Percentiles rank a stretch among this genome's conserved stretches.
Evolutionary conservation across 2,113 vertebrate genomes (phyloP).

Genomic region (Irena cyanogastra): DNA sequence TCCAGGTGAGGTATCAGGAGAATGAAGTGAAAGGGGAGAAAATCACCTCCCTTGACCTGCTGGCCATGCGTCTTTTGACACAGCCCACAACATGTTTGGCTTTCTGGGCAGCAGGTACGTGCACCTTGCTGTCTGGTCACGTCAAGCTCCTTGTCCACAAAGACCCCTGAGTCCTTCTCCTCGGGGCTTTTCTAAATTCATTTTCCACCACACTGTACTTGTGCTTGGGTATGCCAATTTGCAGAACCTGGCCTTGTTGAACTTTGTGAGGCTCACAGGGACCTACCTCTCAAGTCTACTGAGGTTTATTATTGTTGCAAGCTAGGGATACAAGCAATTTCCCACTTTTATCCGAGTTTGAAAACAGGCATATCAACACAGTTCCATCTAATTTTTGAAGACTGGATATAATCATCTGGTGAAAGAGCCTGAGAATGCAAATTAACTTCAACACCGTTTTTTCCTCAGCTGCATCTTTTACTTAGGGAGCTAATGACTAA

Average conservation of each 20-base stretch:
- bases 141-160: not conserved
- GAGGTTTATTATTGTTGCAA: not conserved
- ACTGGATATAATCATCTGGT: not conserved
- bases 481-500: not conserved
- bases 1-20: not conserved
- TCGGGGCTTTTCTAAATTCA: not conserved
- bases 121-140: not conserved
- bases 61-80: fast-evolving
- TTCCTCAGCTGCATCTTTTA: not conserved
- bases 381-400: not conserved
- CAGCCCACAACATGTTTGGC: not conserved
- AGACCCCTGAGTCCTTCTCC: not conserved
- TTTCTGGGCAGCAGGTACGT: not conserved
- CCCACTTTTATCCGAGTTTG: not conserved
- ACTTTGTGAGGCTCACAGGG: not conserved
- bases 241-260: not conserved
- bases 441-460: not conserved
- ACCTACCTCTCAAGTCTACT: not conserved
- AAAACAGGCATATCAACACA: not conserved
- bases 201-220: not conserved
- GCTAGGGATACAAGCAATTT: not conserved
- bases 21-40: not conserved
- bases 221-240: not conserved
- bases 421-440: not conserved
- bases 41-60: not conserved